Evolutionary conservation across 2,113 vertebrate genomes (phyloP).

Genomic region (zebrafish (Danio rerio)): GRCz12tu NC_133197.1:20405501-20406000

Average conservation of each 20-base stretch:
- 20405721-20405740: conserved; percentile 52
- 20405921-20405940: conserved; percentile 38
- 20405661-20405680: conserved; percentile 63
- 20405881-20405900: conserved; percentile 77
- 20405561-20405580: conserved; percentile 54
- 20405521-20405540: conserved; percentile 54
- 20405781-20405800: conserved; percentile 47
- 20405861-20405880: conserved; percentile 65
- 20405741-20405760: conserved; percentile 61
- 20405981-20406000: conserved; percentile 41
- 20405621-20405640: conserved; percentile 24
- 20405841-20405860: conserved; percentile 74
- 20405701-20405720: conserved; percentile 69
- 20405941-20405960: conserved; percentile 42
- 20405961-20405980: conserved; percentile 51
- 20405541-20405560: conserved; percentile 42
- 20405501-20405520: conserved; percentile 62
- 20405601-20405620: conserved; percentile 27
- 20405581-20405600: conserved; percentile 58
- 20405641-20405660: conserved; percentile 35
- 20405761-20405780: conserved; percentile 63
- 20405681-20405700: conserved; percentile 66
- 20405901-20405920: conserved; percentile 74
- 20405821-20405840: conserved; percentile 8
- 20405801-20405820: conserved; percentile 58